Base-by-base conservation (phyloP, 2,113 vertebrate species). In the Python bivittatus region DNA sequence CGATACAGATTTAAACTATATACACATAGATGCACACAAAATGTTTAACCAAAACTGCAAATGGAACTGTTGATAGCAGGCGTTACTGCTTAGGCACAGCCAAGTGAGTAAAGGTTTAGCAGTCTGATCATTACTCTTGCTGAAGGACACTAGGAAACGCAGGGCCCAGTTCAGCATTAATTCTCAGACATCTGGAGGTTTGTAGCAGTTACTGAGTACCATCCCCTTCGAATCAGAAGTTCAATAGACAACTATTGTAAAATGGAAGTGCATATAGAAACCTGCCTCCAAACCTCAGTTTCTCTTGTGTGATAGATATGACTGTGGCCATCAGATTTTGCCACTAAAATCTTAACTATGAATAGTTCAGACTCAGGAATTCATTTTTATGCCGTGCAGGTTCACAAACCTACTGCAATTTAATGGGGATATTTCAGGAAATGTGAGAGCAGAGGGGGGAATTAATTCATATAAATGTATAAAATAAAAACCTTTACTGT, bases 1-100 rank as follows among this genome's bases (percentile, higher is more conserved):
- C 20, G 29, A 92, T 89, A 61, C 79, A 92, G 10, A n/a, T 52
- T 61, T 53, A 11, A 44, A 20, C 44, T 33, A 58, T 13, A 22
- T 33, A 52, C 22, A 54, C 20, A 84, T 10, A 54, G 12, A 38
- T 33, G n/a, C 3, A 53, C 54, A 84, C 17, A 79, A 42, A 38
- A 42, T 42, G 17, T 85, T 84, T 89, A 85, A 42, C 79, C n/a
- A 54, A 92, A 89, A 89, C 89, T 64, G 84, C 23, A 54, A 54
- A 89, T 92, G 44, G 91, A 54, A 53, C 87, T 61, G 57, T 64
- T n/a, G 52, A 38, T 20, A 48, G 44, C 29, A 84, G 27, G n/a
- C 10, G n/a, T 58, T 25, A 42, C 6, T 52, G n/a, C 53, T 92
- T 25, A 89, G 42, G 56, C 44, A 61, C 6, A 60, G 29, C 17